Conservation (phyloP, 2,888 invertebrate genomes). For the Eupithecia vulgata region DNA sequence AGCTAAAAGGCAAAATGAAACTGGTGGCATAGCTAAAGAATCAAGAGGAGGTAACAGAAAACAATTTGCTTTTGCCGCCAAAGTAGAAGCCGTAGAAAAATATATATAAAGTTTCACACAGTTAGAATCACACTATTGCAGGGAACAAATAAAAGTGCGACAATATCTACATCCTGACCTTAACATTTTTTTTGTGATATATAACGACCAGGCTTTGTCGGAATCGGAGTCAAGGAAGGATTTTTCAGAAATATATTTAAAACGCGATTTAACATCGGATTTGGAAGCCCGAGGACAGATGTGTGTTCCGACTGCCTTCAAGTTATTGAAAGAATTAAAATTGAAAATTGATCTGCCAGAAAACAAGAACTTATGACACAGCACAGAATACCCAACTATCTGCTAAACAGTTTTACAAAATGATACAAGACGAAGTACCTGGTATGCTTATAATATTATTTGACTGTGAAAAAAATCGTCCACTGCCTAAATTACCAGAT, state of each 20-base stretch:
- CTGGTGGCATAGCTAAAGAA: constrained; percentile 28
- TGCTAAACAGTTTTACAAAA: no score
- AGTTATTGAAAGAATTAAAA: neutral
- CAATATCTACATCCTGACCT: constrained; percentile 3
- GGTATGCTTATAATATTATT: no score
- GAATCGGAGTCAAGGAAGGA: neutral
- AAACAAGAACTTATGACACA: no score
- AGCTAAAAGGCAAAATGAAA: constrained; percentile 15
- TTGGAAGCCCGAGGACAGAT: constrained; percentile 2
- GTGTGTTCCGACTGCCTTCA: constrained; percentile 6
- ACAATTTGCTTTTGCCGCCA: constrained; percentile 25
- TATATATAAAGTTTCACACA: constrained; percentile 30
- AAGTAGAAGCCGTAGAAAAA: constrained; percentile 32
- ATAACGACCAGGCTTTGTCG: neutral
- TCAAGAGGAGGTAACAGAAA: constrained; percentile 32
- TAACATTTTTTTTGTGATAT: neutral
- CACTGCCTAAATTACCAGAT: no score
- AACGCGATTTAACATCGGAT: constrained; percentile 9
- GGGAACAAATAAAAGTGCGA: constrained; percentile 22
- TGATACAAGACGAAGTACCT: no score
- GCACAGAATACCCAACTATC: no score
- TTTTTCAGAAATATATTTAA: constrained; percentile 10
- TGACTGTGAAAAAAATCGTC: no score
- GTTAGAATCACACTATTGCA: constrained; percentile 33
- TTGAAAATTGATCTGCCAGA: constrained; percentile 1